A percentile compares a stretch with the other conserved stretches of the same genome.
Evolutionary conservation across 2,888 invertebrate species (phyloP).

Genomic region (Calameuta pallipes): DNA sequence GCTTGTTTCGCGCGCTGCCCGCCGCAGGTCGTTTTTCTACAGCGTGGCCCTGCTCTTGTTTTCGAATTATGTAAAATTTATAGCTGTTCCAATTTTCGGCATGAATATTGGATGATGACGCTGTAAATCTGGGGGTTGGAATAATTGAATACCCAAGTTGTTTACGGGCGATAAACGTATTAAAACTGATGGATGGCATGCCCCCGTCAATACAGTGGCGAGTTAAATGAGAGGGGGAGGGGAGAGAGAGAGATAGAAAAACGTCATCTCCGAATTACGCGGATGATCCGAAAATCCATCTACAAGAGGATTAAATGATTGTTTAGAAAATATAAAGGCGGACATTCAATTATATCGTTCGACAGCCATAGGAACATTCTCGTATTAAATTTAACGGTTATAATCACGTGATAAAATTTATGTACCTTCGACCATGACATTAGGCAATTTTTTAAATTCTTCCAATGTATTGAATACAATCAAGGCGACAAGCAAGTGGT

Average conservation of each 20-base stretch:
- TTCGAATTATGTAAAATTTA: constrained; percentile 25
- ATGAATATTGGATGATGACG: constrained; percentile 24
- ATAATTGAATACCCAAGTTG: constrained; percentile 24
- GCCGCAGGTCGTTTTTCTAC: constrained; percentile 11
- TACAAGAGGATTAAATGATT: neutral
- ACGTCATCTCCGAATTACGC: neutral
- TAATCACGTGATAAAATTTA: neutral
- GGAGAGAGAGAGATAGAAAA: neutral
- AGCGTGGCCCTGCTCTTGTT: constrained; percentile 8
- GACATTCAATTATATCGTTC: neutral
- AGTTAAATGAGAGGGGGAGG: neutral
- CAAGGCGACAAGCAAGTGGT: constrained; percentile 37
- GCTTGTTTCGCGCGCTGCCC: constrained; percentile 1
- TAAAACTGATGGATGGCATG: constrained; percentile 24
- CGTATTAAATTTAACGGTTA: neutral
- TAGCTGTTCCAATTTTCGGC: constrained; percentile 27
- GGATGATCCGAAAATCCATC: neutral
- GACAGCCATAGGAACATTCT: neutral
- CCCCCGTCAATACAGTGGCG: constrained; percentile 11
- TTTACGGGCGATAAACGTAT: constrained; percentile 26
- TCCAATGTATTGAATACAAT: constrained; percentile 35
- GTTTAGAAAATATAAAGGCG: neutral
- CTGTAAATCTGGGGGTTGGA: constrained; percentile 24
- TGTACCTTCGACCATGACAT: neutral
- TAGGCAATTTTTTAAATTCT: no score